A percentile compares a stretch with the other conserved stretches of the same genome.
Evolutionary conservation across 2,797 vertebrate genomes (phyloP).

Genomic region (Dendrocincla tyrannina): DNA sequence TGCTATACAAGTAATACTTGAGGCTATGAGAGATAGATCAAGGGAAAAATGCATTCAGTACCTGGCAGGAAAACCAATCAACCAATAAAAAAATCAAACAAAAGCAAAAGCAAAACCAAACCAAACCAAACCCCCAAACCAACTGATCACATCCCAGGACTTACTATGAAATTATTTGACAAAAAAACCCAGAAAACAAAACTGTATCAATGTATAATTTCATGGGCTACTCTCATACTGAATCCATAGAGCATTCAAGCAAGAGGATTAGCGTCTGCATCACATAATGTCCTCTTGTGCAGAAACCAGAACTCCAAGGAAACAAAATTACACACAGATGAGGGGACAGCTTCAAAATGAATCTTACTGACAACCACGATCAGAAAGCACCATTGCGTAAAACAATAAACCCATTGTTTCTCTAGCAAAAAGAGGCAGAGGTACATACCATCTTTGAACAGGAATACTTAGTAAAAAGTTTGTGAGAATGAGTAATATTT

Average conservation of each 20-base stretch:
- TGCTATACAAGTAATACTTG: neutral
- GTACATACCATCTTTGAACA: neutral
- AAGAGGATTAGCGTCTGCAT: neutral
- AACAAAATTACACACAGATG: neutral
- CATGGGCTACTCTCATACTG: neutral
- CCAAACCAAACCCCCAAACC: neutral
- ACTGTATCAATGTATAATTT: neutral
- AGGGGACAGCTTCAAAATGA: neutral
- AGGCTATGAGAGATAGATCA: neutral
- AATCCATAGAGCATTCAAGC: neutral
- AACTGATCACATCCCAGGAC: neutral
- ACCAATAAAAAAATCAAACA: accelerated
- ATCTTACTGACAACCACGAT: neutral
- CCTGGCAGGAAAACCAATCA: neutral
- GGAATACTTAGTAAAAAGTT: neutral
- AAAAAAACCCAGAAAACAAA: neutral
- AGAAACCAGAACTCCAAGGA: neutral
- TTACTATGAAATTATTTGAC: neutral
- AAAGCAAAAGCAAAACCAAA: neutral
- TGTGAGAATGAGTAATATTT: neutral
- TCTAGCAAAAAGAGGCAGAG: neutral
- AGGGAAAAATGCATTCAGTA: neutral
- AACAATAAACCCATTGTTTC: neutral
- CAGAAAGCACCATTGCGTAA: neutral
- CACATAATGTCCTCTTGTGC: neutral